A percentile compares a stretch with the other conserved stretches of the same genome.
Evolutionary conservation across 2,888 invertebrate species (phyloP).

Genomic region (Drosophila meridionalis): DNA sequence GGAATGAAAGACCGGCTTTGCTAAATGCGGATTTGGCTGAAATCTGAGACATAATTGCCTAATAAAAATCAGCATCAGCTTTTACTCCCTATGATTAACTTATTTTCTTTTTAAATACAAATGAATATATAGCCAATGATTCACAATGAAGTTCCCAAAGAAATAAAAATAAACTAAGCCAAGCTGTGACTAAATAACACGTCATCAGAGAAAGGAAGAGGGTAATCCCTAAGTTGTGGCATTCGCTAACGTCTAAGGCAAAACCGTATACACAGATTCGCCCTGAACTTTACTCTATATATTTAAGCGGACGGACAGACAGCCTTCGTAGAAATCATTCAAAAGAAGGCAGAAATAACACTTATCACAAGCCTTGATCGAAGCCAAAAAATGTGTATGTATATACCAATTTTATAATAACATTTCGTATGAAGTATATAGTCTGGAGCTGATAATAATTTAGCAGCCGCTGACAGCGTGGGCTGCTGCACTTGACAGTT

Average conservation of each 20-base stretch:
- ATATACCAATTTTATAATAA: slow-evolving; percentile 15
- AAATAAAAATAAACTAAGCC: not conserved
- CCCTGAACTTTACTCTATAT: slow-evolving; percentile 58
- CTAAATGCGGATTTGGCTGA: not conserved
- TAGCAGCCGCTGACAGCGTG: slow-evolving; percentile 56
- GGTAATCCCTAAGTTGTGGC: slow-evolving; percentile 26
- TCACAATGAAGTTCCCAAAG: slow-evolving; percentile 42
- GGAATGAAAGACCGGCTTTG: not conserved
- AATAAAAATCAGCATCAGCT: not conserved
- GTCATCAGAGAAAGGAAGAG: slow-evolving; percentile 9
- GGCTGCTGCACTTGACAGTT: slow-evolving; percentile 65
- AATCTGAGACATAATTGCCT: not conserved
- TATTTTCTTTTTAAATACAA: slow-evolving; percentile 15
- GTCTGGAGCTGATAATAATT: slow-evolving; percentile 55
- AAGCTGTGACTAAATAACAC: slow-evolving; percentile 36
- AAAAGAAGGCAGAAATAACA: slow-evolving; percentile 13
- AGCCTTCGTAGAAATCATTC: slow-evolving; percentile 35
- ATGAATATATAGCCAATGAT: slow-evolving; percentile 29
- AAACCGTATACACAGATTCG: slow-evolving; percentile 9
- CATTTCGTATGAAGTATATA: slow-evolving; percentile 9
- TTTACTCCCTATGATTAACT: slow-evolving; percentile 36
- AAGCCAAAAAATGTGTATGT: slow-evolving; percentile 28
- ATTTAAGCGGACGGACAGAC: slow-evolving; percentile 33
- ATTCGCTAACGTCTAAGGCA: not conserved
- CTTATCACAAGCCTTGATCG: slow-evolving; percentile 63